Evolutionary conservation across 2,888 invertebrate genomes (phyloP).

Genomic region (Punctoribates punctum): DNA sequence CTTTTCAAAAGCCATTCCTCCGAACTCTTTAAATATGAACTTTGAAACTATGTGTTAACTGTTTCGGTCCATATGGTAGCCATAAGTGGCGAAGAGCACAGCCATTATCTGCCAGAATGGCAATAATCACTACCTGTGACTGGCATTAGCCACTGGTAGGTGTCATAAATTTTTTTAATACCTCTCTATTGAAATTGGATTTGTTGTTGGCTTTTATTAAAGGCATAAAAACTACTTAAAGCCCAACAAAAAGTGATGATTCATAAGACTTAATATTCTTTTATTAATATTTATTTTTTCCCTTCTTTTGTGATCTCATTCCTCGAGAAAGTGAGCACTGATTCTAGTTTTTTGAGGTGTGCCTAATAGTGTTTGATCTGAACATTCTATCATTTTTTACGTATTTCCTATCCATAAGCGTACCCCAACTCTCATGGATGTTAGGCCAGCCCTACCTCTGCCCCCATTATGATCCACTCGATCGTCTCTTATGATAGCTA

Average conservation of each 20-base stretch:
- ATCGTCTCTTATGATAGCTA: background rate
- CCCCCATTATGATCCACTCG: slow-evolving; percentile 20
- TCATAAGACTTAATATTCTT: slow-evolving; percentile 11
- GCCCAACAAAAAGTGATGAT: background rate
- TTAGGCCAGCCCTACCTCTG: slow-evolving; percentile 3
- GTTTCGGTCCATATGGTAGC: slow-evolving; percentile 26
- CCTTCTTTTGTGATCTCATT: background rate
- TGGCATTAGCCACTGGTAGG: background rate
- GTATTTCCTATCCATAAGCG: background rate
- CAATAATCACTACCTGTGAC: slow-evolving; percentile 9
- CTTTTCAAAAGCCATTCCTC: slow-evolving; percentile 3
- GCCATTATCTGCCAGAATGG: slow-evolving; percentile 1
- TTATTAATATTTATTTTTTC: background rate
- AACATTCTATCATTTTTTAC: slow-evolving; percentile 21
- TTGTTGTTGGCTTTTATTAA: slow-evolving; percentile 15
- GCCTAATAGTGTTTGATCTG: slow-evolving; percentile 25
- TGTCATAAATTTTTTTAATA: slow-evolving; percentile 30
- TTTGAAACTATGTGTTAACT: background rate
- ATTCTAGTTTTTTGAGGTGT: slow-evolving; percentile 20
- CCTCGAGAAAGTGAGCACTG: background rate
- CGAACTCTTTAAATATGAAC: background rate
- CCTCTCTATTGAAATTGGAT: background rate
- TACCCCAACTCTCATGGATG: background rate
- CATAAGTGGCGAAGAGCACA: background rate
- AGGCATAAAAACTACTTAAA: background rate